Conservation (phyloP, 2,888 invertebrate genomes). For the Microctonus brassicae region DNA sequence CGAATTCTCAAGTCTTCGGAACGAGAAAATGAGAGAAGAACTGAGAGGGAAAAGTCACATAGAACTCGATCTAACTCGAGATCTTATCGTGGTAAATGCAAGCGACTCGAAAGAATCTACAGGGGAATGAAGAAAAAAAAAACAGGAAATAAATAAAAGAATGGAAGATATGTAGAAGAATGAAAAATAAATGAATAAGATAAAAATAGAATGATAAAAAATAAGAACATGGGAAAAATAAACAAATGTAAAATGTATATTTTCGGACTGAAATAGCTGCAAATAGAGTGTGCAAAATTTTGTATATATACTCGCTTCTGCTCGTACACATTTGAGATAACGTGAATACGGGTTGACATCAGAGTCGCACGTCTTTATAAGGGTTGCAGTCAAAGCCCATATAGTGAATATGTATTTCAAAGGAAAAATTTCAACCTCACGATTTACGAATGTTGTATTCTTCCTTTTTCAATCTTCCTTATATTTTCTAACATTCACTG, state of each 20-base stretch:
- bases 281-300: constrained; percentile 21
- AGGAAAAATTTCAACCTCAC: too few relatives aligned
- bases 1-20: constrained; percentile 15
- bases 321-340: constrained; percentile 14
- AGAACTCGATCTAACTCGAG: constrained; percentile 38
- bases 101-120: constrained; percentile 34
- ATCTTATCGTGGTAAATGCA: constrained; percentile 37
- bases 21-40: background rate
- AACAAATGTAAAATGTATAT: background rate
- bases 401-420: too few relatives aligned
- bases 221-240: constrained; percentile 25
- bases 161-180: background rate
- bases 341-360: constrained; percentile 30
- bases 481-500: background rate
- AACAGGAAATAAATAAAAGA: background rate
- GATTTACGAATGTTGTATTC: too few relatives aligned
- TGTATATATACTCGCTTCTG: constrained; percentile 16
- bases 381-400: constrained; percentile 11
- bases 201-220: constrained; percentile 22
- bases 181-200: background rate
- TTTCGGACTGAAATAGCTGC: constrained; percentile 14
- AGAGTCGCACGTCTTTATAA: constrained; percentile 2
- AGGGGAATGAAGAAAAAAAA: constrained; percentile 1
- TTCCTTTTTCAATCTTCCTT: background rate
- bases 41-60: constrained; percentile 6